Evolutionary conservation across 30 jellyfish, hydroid and myxozoan species (phyloP).

Genomic region (Aurelia coerulea): DNA sequence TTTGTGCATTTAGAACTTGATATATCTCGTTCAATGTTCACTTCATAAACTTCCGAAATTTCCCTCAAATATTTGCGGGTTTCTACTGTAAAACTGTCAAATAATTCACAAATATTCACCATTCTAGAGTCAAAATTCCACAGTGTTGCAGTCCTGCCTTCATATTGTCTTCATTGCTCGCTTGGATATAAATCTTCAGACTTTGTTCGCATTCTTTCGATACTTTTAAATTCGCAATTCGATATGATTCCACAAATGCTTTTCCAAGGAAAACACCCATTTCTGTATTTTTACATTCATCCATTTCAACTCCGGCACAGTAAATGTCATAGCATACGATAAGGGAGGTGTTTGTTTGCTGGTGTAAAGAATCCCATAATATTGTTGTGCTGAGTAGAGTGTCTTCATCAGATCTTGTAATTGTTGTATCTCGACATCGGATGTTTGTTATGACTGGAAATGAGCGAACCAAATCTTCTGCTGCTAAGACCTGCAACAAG

Average conservation of each 20-base stretch:
- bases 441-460: conserved; percentile 35
- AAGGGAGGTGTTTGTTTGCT: background rate
- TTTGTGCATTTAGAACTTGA: too few species aligned
- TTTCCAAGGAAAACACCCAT: conserved; percentile 39
- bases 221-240: conserved; percentile 18
- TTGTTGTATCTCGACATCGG: conserved; percentile 41
- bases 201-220: background rate
- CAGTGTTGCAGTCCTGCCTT: conserved; percentile 27
- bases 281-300: background rate
- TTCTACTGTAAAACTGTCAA: too few species aligned
- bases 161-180: conserved; percentile 18
- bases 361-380: conserved; percentile 15
- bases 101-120: conserved; percentile 1
- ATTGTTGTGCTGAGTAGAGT: conserved; percentile 30
- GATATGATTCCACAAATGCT: conserved; percentile 38
- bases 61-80: too few species aligned
- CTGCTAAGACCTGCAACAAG: background rate
- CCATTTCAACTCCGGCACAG: background rate
- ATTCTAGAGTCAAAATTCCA: conserved; percentile 17
- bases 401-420: background rate
- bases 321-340: conserved; percentile 20
- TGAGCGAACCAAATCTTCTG: conserved; percentile 11
- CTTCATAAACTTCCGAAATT: too few species aligned
- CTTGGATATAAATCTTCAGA: conserved; percentile 16
- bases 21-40: too few species aligned